These are phyloP conservation scores for Gymnorhina tibicen DNA, from an alignment of 2,113 vertebrate species.

Conservation along the genomic window DNA sequence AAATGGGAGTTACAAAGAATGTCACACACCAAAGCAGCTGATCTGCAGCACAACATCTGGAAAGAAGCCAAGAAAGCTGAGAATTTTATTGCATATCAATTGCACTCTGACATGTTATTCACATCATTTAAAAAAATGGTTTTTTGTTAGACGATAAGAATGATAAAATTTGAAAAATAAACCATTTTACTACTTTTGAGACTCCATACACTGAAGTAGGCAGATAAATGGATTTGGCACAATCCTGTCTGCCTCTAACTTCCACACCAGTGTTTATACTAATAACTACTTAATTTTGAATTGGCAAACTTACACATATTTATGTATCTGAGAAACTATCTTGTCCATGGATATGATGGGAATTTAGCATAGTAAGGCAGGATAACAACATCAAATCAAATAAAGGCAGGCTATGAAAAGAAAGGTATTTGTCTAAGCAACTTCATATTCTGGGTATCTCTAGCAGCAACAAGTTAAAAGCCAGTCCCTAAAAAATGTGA, in stretches of 20 bases:
- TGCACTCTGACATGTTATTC: not conserved
- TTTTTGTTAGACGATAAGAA: not conserved
- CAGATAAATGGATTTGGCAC: not conserved
- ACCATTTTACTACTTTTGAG: not conserved
- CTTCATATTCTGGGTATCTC: not conserved
- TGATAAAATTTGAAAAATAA: not conserved
- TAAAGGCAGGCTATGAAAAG: not conserved
- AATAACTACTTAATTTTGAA: not conserved
- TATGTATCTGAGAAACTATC: not conserved
- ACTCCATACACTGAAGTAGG: not conserved
- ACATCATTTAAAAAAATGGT: not conserved
- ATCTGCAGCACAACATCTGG: not conserved
- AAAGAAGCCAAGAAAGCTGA: not conserved
- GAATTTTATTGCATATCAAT: not conserved
- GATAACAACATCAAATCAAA: not conserved
- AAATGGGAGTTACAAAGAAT: not conserved
- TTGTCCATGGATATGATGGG: not conserved
- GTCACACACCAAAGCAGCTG: not conserved
- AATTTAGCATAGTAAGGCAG: not conserved
- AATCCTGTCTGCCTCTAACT: not conserved
- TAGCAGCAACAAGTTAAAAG: not conserved
- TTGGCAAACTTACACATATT: not conserved
- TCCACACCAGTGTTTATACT: not conserved
- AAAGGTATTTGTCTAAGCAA: not conserved
- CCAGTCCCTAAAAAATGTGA: not conserved